Evolutionary conservation across 2,888 invertebrate species (phyloP).

Genomic region (Heteromurus nitidus): DNA sequence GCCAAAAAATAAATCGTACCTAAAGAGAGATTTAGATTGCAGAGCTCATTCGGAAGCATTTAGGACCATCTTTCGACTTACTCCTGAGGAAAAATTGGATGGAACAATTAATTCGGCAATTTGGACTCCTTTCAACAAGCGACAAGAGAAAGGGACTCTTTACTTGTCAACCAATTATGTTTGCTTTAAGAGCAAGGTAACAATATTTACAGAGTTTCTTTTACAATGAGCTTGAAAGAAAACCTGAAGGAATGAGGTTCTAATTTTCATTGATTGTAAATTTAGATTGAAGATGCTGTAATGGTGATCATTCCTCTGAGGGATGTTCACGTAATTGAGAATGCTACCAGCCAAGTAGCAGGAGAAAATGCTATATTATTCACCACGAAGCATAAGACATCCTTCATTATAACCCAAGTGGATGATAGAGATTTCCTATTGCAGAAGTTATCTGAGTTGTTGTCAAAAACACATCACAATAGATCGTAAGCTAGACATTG

Average conservation of each 20-base stretch:
- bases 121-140: slow-evolving; percentile 96
- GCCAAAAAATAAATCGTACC: slow-evolving; percentile 91
- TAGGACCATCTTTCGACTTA: slow-evolving; percentile 88
- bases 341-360: slow-evolving; percentile 82
- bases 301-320: slow-evolving; percentile 90
- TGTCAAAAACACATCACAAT: slow-evolving; percentile 80
- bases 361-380: slow-evolving; percentile 86
- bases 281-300: slow-evolving; percentile 87
- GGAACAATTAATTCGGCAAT: slow-evolving; percentile 90
- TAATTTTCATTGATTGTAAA: too few relatives aligned
- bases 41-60: slow-evolving; percentile 95
- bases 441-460: slow-evolving; percentile 90
- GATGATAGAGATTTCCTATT: slow-evolving; percentile 91
- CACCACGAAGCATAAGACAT: slow-evolving; percentile 86
- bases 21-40: slow-evolving; percentile 96
- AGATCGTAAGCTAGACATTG: slow-evolving; percentile 62
- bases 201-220: neutral
- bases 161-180: slow-evolving; percentile 95
- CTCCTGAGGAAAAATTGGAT: slow-evolving; percentile 92
- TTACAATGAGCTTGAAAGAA: neutral
- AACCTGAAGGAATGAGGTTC: neutral
- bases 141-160: slow-evolving; percentile 89
- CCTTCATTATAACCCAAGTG: slow-evolving; percentile 92
- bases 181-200: slow-evolving; percentile 96
- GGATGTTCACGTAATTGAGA: slow-evolving; percentile 86